Evolutionary conservation across 2,797 vertebrate species (phyloP), one percentile per base, ranked within the genome.

Genomic region (Pipistrellus pipistrellus): DNA sequence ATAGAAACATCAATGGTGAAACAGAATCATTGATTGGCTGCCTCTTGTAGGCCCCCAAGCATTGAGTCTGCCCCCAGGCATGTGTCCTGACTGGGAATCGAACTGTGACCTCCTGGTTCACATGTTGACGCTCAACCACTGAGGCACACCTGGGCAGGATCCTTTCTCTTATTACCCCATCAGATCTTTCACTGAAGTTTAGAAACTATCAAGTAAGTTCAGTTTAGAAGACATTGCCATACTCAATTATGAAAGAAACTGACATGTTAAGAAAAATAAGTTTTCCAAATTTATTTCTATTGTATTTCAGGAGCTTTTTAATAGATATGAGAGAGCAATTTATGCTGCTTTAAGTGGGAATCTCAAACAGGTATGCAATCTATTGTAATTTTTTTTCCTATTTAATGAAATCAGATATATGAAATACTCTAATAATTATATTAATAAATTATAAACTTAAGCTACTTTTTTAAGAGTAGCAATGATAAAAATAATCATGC

Each of bases 261-360:
- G 46, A 51, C 21, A 84, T 53, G 32, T 91, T 78, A 88, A 78
- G 94, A 66, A 93, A 83, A 94, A 90, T n/a, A 76, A 76, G 12
- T 69, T 23, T 35, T 95, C 91, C 93, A 84, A 95, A 82, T 69
- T 48, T 86, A 23, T 91, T 93, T 84, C 32, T 82, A 66, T 55
- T 92, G 2, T 97, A 10, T 98, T 98, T 96, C 94, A 99, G 99
- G 99, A 99, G 94, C 99, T 99, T 97, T 98, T 99, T 80, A 99
- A 99, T 98, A 98, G 98, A 98, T 99, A 99, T 0, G 99, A 99
- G 97, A 98, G 98, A 98, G 99, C 99, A 59, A 99, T 99, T 97
- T 99, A 99, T 88, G 99, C 99, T 91, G 98, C 98, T 41, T 98
- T 99, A 82, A 99, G 99, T 97, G 99, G 99, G 97, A 99, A 99